Evolutionary conservation across 2,797 vertebrate species (phyloP), one percentile per base, ranked within the genome.

Genomic region (Lutjanus campechanus): DNA sequence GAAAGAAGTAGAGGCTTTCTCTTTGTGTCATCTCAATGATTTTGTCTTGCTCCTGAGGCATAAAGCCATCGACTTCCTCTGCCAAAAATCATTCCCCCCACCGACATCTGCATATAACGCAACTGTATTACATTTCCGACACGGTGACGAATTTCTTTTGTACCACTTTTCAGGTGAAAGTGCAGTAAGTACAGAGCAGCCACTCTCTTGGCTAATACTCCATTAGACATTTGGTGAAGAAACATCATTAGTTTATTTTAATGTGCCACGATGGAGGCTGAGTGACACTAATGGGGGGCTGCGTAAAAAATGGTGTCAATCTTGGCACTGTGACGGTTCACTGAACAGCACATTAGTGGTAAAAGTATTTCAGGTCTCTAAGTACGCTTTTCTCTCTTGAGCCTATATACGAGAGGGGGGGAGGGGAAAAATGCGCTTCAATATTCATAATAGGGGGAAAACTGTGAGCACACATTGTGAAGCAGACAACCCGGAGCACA

Each of bases 171-270:
- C 68, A 51, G 84, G 85, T 77, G 77, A 76, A 88, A 89, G 78
- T 85, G 79, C 77, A 81, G 82, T 88, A 79, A 86, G 86, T 88
- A 86, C 80, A 87, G 89, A 82, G 85, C 82, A 86, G 74, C 81
- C 76, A 69, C 79, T 82, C 77, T 86, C 78, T 74, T 16, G 61
- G 83, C 89, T 89, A 92, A 94, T 90, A 90, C 86, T 88, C 86
- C 64, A 85, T 82, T 70, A 93, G 85, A 92, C 90, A 91, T 90
- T 93, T 88, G 87, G 83, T 69, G 84, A 85, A 89, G 86, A 93
- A 93, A 93, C 85, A 92, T 91, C 90, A 93, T 94, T 94, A 92
- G 92, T 95, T 95, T 93, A 92, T 94, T 95, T 93, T 93, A 95
- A 95, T 92, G 93, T 89, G 90, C 83, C 59, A 83, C 91, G 56